These are phyloP conservation scores for Clistopyga incitator DNA, from an alignment of 2,888 invertebrate genomes.

Conservation along the genomic window DNA sequence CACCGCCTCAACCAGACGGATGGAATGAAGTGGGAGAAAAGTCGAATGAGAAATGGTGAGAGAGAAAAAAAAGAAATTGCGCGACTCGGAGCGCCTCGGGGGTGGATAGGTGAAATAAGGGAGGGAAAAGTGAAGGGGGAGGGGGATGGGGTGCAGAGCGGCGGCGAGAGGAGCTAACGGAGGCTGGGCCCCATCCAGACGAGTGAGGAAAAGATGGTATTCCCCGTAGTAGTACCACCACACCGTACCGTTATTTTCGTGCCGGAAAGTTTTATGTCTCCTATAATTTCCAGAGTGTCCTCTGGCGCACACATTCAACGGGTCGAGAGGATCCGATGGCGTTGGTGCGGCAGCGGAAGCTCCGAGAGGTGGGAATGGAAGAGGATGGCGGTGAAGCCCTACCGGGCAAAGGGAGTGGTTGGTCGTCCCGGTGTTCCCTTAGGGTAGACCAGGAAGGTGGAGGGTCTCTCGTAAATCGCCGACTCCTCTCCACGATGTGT, in stretches of 20 bases:
- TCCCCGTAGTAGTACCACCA: slow-evolving; percentile 63
- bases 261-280: slow-evolving; percentile 71
- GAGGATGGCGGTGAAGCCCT: slow-evolving; percentile 46
- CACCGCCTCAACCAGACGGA: slow-evolving; percentile 46
- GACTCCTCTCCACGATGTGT: slow-evolving; percentile 52
- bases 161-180: slow-evolving; percentile 38
- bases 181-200: slow-evolving; percentile 40
- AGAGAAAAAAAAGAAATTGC: slow-evolving; percentile 41
- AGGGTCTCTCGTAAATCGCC: slow-evolving; percentile 66
- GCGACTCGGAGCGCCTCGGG: slow-evolving; percentile 41
- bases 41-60: slow-evolving; percentile 62
- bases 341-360: slow-evolving; percentile 43
- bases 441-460: slow-evolving; percentile 35
- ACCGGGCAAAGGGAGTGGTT: slow-evolving; percentile 41
- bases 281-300: slow-evolving; percentile 71
- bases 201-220: slow-evolving; percentile 69
- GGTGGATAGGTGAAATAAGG: slow-evolving; percentile 40
- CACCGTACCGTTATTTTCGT: slow-evolving; percentile 71
- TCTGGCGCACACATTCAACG: slow-evolving; percentile 63
- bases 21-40: slow-evolving; percentile 66
- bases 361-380: slow-evolving; percentile 32
- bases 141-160: slow-evolving; percentile 16
- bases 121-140: not conserved
- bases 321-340: slow-evolving; percentile 58
- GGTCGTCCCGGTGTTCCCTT: slow-evolving; percentile 47